phyloP scores from a whole-genome alignment of 2,888 invertebrate genomes.

The Onchidella celtica region DNA sequence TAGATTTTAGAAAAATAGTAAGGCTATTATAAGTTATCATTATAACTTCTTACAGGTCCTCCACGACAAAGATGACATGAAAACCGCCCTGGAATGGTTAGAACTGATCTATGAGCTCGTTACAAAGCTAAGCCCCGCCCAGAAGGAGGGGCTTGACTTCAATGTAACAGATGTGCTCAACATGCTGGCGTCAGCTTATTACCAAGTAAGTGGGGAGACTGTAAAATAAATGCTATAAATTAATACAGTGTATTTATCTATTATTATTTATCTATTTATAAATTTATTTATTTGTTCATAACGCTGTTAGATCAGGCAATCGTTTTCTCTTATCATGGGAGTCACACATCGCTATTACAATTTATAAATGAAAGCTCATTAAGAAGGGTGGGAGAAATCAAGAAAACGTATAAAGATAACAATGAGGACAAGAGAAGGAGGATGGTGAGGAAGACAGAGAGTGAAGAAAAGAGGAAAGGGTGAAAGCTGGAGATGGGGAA shows the following conservation, averaged over 20 bases:
- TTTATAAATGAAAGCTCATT: neutral
- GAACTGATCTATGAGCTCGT: neutral
- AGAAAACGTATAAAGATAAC: neutral
- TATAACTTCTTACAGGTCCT: neutral
- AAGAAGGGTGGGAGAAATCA: neutral
- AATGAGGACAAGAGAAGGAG: too few species aligned
- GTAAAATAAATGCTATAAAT: too few species aligned
- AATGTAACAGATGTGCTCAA: slow-evolving; percentile 27
- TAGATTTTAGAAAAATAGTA: too few species aligned
- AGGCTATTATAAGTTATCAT: too few species aligned
- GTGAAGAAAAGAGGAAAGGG: too few species aligned
- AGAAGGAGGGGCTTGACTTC: slow-evolving; percentile 20
- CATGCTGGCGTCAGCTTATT: slow-evolving; percentile 37
- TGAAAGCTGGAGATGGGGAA: neutral
- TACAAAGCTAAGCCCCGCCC: neutral
- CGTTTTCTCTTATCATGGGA: too few species aligned
- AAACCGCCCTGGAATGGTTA: slow-evolving; percentile 28
- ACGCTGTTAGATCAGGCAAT: too few species aligned
- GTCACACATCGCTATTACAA: too few species aligned
- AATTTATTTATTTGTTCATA: neutral
- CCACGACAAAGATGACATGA: slow-evolving; percentile 31
- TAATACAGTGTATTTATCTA: too few species aligned
- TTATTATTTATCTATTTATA: too few species aligned
- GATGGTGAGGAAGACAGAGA: too few species aligned
- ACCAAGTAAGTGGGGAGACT: slow-evolving; percentile 19